Evolutionary conservation across 2,888 invertebrate species (phyloP).

Genomic region (Leptinotarsa juncta): DNA sequence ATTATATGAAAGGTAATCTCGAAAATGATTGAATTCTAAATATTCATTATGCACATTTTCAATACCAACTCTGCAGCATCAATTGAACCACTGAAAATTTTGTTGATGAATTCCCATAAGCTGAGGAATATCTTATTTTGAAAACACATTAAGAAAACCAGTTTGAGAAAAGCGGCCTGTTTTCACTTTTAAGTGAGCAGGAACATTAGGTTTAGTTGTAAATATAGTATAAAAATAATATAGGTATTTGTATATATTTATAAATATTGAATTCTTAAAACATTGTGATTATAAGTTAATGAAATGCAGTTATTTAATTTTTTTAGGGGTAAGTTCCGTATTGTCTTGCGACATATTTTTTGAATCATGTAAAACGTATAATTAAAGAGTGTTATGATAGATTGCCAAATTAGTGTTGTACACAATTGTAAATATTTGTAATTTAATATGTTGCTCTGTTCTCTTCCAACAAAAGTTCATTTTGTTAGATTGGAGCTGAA

Average conservation of each 20-base stretch:
- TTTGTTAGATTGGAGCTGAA: neutral
- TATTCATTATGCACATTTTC: no score
- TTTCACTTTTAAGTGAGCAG: neutral
- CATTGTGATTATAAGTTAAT: slow-evolving; percentile 40
- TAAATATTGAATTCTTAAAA: slow-evolving; percentile 37
- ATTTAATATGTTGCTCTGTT: neutral
- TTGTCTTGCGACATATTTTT: neutral
- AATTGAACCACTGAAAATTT: no score
- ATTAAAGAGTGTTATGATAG: neutral
- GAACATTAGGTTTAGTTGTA: neutral
- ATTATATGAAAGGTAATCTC: no score
- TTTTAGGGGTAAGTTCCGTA: slow-evolving; percentile 2
- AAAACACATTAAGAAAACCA: neutral
- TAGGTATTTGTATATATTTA: slow-evolving; percentile 48
- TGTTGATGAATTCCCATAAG: no score
- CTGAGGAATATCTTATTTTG: neutral
- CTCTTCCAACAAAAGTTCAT: neutral
- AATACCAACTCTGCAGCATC: no score
- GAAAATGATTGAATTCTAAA: no score
- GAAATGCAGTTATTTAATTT: slow-evolving; percentile 5
- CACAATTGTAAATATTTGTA: slow-evolving; percentile 55
- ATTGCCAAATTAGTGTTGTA: slow-evolving; percentile 58
- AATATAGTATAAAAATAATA: slow-evolving; percentile 31
- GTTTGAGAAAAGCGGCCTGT: neutral
- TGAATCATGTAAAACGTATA: neutral